These are phyloP conservation scores for Lomographa bimaculata DNA, from an alignment of 2,888 invertebrate species.

Conservation along the genomic window DNA sequence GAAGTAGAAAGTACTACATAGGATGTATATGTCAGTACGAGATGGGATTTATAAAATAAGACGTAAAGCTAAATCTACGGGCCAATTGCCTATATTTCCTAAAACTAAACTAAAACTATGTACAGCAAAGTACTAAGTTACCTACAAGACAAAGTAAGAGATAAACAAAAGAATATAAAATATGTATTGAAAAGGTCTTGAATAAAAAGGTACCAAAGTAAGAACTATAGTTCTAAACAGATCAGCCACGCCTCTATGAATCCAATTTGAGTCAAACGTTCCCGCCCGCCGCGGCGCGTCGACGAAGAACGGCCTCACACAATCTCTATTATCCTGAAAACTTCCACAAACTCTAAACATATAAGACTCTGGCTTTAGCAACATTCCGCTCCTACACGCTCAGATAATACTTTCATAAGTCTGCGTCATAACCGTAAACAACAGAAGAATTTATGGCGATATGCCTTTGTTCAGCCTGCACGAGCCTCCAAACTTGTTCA, in stretches of 20 bases:
- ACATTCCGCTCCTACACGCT: slow-evolving; percentile 55
- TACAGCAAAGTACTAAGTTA: too few species aligned
- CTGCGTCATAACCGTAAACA: slow-evolving; percentile 70
- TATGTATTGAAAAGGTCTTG: slow-evolving; percentile 5
- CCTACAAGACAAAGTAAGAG: too few species aligned
- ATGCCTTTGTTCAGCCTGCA: slow-evolving; percentile 67
- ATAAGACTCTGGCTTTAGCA: slow-evolving; percentile 48
- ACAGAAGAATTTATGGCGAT: slow-evolving; percentile 64
- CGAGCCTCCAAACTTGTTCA: slow-evolving; percentile 65
- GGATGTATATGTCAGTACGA: too few species aligned
- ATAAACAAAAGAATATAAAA: too few species aligned
- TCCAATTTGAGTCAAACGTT: slow-evolving; percentile 13
- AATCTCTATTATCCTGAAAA: slow-evolving; percentile 53
- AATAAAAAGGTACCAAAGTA: too few species aligned
- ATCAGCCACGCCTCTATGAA: slow-evolving; percentile 16
- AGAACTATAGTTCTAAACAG: slow-evolving; percentile 18
- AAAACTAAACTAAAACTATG: too few species aligned
- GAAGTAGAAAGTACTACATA: too few species aligned
- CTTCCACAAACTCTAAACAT: slow-evolving; percentile 49
- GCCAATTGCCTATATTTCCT: too few species aligned
- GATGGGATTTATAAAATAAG: too few species aligned
- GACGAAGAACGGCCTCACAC: slow-evolving; percentile 35
- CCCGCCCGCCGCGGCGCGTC: too few species aligned
- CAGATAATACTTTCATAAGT: slow-evolving; percentile 60
- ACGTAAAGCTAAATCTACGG: too few species aligned